Conservation (phyloP, 2,888 invertebrate species). For the Folsomia candida region DNA sequence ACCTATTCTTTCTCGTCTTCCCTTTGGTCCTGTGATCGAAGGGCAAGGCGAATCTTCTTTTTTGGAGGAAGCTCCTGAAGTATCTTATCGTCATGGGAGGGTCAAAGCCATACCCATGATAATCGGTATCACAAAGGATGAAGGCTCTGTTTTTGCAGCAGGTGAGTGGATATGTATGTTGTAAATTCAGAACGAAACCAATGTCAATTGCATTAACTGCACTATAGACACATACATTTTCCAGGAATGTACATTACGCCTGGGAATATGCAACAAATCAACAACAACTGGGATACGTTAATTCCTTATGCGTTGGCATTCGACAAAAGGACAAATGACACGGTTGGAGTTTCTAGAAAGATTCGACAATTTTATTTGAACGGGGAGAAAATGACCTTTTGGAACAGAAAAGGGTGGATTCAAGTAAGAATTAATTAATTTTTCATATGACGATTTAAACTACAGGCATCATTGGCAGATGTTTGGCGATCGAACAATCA, state of each 20-base stretch:
- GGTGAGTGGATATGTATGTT: too few relatives aligned
- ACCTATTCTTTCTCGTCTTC: not conserved
- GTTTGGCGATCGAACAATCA: conserved; percentile 11
- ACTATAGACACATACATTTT: not conserved
- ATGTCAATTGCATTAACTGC: not conserved
- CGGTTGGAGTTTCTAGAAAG: not conserved
- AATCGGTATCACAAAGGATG: conserved; percentile 12
- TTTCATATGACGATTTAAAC: too few relatives aligned
- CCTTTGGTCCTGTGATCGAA: conserved; percentile 21
- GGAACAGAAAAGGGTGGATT: conserved; percentile 1
- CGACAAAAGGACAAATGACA: conserved; percentile 7
- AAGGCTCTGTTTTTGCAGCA: conserved; percentile 21
- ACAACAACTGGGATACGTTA: not conserved
- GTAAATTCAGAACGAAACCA: not conserved
- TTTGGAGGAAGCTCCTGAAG: conserved; percentile 14
- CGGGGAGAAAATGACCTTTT: conserved; percentile 6
- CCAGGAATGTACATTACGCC: not conserved
- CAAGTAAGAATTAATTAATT: conserved; percentile 1
- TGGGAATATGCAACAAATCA: not conserved
- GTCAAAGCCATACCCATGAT: conserved; percentile 15
- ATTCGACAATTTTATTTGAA: conserved; percentile 9
- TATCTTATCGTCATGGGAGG: conserved; percentile 6
- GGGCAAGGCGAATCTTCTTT: not conserved
- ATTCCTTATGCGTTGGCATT: not conserved
- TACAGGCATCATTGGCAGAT: not conserved